Evolutionary conservation across 2,888 invertebrate genomes (phyloP).

Genomic region (Lampropteryx suffumata): DNA sequence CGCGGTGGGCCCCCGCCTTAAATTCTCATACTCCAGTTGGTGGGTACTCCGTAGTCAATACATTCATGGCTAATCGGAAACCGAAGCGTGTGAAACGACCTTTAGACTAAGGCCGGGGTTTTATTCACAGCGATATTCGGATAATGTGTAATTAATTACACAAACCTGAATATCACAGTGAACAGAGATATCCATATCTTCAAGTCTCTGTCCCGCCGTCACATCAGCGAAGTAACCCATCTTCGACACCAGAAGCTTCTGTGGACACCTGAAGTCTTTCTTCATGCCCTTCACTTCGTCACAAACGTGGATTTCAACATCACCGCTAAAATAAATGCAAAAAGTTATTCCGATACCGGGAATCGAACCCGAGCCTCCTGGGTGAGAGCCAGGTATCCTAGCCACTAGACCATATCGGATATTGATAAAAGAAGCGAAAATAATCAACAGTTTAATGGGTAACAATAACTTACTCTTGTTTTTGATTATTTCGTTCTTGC

Average conservation of each 20-base stretch:
- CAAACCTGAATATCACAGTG: slow-evolving; percentile 96
- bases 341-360: slow-evolving; percentile 79
- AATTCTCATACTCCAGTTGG: background rate
- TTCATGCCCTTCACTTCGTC: slow-evolving; percentile 96
- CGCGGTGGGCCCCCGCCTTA: too few relatives aligned
- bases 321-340: slow-evolving; percentile 78
- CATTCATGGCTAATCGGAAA: too few relatives aligned
- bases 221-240: slow-evolving; percentile 98
- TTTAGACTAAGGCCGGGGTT: too few relatives aligned
- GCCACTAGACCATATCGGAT: slow-evolving; percentile 85
- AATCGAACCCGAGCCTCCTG: slow-evolving; percentile 85
- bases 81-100: too few relatives aligned
- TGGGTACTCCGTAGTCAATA: too few relatives aligned
- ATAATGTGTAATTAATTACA: background rate
- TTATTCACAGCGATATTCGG: too few relatives aligned
- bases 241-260: slow-evolving; percentile 92
- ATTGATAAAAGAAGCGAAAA: background rate
- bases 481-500: slow-evolving; percentile 65
- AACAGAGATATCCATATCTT: slow-evolving; percentile 98
- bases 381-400: slow-evolving; percentile 89
- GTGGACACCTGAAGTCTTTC: slow-evolving; percentile 94
- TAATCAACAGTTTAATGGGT: background rate
- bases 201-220: slow-evolving; percentile 90
- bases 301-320: slow-evolving; percentile 96
- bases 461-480: slow-evolving; percentile 71